Evolutionary conservation across 2,797 vertebrate genomes (phyloP), one percentile per base, ranked within the genome.

Genomic region (Diplodus puntazzo): DNA sequence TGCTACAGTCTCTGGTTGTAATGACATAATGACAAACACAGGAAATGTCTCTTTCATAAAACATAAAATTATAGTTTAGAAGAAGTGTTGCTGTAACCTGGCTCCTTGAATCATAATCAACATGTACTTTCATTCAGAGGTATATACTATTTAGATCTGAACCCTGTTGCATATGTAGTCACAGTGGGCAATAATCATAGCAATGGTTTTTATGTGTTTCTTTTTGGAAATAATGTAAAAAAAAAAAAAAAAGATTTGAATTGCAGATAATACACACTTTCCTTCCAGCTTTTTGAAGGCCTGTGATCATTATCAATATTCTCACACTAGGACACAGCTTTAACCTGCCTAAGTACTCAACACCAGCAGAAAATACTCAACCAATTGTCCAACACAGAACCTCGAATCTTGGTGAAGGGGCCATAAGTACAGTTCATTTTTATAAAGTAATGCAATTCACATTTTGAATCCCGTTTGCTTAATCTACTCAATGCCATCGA

Each of bases 401-500:
- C 65, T 50, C 10, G 34, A 46, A 49, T 69, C 5, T 49, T 46
- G n/a, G 20, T 12, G 62, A 82, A 55, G 53, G 23, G 30, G 23
- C 46, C 39, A 58, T 73, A 53, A 48, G 53, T 58, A 62, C 27
- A 46, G 20, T 48, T 23, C 30, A 39, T 27, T 43, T 42, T 71
- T 55, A 42, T 54, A 43, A 42, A 48, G 23, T 13, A 63, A 74
- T 3, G 14, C 0, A 45, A 73, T 53, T 57, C 0, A 59, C 59
- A 5, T 27, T 30, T 83, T 67, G 62, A 30, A 77, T 17, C 5
- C 5, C 5, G 18, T 79, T 81, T 83, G 21, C 12, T 12, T 66
- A 30, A 13, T 54, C 4, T 9, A 54, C 34, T 45, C 8, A 65
- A 42, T 69, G 20, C 49, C 30, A 62, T 23, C 30, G 16, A 65